Base-by-base conservation (phyloP, 2,113 vertebrate species). In the Pelusios castaneus region DNA sequence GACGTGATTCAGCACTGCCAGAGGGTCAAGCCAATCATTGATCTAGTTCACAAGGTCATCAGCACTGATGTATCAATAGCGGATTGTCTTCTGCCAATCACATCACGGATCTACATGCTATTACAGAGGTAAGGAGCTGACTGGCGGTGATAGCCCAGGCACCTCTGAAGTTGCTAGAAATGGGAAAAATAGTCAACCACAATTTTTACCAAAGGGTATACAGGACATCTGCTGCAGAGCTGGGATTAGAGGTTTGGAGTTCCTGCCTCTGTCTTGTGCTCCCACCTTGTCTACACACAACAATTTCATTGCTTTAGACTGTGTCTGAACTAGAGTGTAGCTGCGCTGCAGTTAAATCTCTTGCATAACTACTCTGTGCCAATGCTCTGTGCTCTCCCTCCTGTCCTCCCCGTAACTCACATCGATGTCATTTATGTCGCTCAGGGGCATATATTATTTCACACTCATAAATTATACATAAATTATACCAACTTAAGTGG, bases 41-140 rank as follows among this genome's bases (percentile, higher is more conserved):
- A 99, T 89, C 98, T 99, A 89, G 99, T 99, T 84, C 98, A 99
- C 94, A 99, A 99, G 97, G 98, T 99, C 91, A 99, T 99, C 94
- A 99, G 99, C 95, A 99, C 98, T 2, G 99, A 99, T 91, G 98
- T 99, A 93, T 99, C 99, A 0, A 98, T 99, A 95, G 99, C 99
- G 0, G 99, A 99, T 90, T 99, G 99, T 87, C 98, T 99, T 54
- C 94, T 99, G 95, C 99, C 99, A 2, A 99, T 99, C 94, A 99
- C 99, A 0, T 99, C 99, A 3, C 99, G 99, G 24, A 99, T 99
- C 97, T 99, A 99, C 97, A 99, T 99, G 99, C 96, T 99, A 87
- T 97, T 99, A 88, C 99, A 99, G 97, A 98, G 99, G 99, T 99
- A 93, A 97, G 90, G 54, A 22, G 3, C 41, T 54, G 51, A 4